Evolutionary conservation across 1,140 invertebrate species (phyloP).

Genomic region (Brachionus plicatilis): DNA sequence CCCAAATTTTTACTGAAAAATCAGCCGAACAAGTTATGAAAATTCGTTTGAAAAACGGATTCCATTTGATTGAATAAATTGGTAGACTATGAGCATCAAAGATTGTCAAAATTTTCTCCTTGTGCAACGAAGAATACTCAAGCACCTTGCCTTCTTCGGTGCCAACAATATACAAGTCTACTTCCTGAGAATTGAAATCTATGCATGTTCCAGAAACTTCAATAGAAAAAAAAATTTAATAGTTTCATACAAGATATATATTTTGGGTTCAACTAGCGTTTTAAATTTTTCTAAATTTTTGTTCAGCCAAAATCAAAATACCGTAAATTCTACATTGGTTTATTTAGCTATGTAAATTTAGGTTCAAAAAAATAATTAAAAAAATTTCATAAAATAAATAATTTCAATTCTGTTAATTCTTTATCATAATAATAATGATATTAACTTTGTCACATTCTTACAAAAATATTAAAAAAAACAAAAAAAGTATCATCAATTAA

Average conservation of each 20-base stretch:
- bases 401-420: no score
- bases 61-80: slow-evolving; percentile 77
- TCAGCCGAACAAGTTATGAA: slow-evolving; percentile 84
- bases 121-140: slow-evolving; percentile 80
- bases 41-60: slow-evolving; percentile 75
- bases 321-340: no score
- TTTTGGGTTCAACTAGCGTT: no score
- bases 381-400: no score
- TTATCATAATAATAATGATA: no score
- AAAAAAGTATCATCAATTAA: no score
- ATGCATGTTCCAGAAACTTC: slow-evolving; percentile 78
- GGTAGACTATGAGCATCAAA: slow-evolving; percentile 78
- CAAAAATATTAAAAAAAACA: no score
- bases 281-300: no score
- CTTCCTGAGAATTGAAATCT: slow-evolving; percentile 74
- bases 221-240: neutral
- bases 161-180: slow-evolving; percentile 76
- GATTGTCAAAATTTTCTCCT: slow-evolving; percentile 69
- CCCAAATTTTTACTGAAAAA: slow-evolving; percentile 91
- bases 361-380: no score
- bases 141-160: slow-evolving; percentile 85
- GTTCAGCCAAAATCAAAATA: no score
- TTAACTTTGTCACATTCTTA: no score
- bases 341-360: no score
- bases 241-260: neutral